Evolutionary conservation across 2,113 vertebrate species (phyloP).

Genomic region (Amphiprion percula): DNA sequence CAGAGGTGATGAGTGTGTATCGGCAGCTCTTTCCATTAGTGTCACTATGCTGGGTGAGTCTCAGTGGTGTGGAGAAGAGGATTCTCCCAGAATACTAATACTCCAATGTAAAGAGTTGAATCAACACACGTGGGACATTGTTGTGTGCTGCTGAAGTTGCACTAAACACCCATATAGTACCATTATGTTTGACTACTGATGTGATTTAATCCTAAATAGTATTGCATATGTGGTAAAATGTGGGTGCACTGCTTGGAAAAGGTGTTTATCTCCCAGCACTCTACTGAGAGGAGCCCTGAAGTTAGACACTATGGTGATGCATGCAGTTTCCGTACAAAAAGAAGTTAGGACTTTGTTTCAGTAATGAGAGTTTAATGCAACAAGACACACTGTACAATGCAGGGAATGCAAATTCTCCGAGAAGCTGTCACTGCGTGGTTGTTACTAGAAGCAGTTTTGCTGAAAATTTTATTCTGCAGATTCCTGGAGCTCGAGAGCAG

Average conservation of each 20-base stretch:
- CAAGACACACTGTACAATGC: background rate
- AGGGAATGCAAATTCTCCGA: background rate
- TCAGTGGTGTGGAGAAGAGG: conserved; percentile 53
- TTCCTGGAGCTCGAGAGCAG: conserved; percentile 98
- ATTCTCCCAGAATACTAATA: conserved; percentile 74
- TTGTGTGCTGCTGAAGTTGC: conserved; percentile 59
- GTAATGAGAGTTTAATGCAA: conserved; percentile 4
- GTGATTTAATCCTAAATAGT: conserved; percentile 54
- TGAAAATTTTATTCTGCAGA: conserved; percentile 75
- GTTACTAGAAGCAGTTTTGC: conserved; percentile 8
- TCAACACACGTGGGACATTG: conserved; percentile 37
- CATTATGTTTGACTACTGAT: conserved; percentile 44
- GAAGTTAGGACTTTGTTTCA: conserved; percentile 9
- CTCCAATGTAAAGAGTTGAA: conserved; percentile 38
- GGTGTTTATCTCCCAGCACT: conserved; percentile 13
- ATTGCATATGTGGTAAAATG: conserved; percentile 30
- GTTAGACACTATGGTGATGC: conserved; percentile 22
- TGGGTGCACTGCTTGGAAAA: conserved; percentile 22
- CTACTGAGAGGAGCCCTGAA: conserved; percentile 14
- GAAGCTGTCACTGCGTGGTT: background rate
- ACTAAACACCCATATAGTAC: conserved; percentile 29
- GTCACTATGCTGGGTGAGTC: conserved; percentile 65
- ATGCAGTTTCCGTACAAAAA: conserved; percentile 4
- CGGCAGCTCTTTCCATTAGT: conserved; percentile 77
- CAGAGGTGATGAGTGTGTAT: conserved; percentile 64